Evolutionary conservation across 2,113 vertebrate genomes (phyloP).

Genomic region (Daubentonia madagascariensis): DNA sequence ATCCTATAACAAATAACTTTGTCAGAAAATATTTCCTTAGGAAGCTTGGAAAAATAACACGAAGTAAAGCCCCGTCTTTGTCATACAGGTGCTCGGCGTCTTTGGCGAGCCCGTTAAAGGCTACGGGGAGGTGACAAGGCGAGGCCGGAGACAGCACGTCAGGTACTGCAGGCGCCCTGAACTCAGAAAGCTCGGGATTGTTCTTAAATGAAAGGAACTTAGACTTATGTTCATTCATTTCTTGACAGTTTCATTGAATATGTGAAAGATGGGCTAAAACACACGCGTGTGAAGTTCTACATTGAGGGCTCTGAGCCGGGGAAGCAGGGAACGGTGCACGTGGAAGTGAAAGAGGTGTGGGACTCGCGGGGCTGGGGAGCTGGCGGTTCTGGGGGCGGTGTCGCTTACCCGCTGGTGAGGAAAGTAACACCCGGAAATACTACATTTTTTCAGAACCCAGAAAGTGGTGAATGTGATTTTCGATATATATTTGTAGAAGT

Average conservation of each 20-base stretch:
- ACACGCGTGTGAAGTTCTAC: conserved; percentile 95
- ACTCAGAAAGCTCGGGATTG: fast-evolving
- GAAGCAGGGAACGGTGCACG: conserved; percentile 91
- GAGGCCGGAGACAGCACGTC: conserved; percentile 94
- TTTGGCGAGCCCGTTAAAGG: conserved; percentile 95
- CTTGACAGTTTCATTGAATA: conserved; percentile 89
- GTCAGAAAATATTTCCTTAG: not conserved
- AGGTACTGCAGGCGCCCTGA: conserved; percentile 81
- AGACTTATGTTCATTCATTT: conserved; percentile 21
- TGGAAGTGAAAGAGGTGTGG: conserved; percentile 92
- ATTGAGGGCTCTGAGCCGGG: conserved; percentile 94
- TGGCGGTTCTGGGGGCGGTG: not conserved
- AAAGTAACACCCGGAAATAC: not conserved
- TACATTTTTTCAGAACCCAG: conserved; percentile 86
- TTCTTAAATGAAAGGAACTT: not conserved
- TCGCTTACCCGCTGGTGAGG: not conserved
- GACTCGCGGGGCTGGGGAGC: fast-evolving
- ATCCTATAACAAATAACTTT: not conserved
- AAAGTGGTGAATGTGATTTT: conserved; percentile 91
- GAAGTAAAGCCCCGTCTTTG: not conserved
- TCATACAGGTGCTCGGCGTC: conserved; percentile 88
- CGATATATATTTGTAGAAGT: conserved; percentile 94
- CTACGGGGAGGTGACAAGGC: conserved; percentile 91
- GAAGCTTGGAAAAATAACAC: not conserved
- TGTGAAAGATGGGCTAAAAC: conserved; percentile 89